phyloP scores from a whole-genome alignment of 1,140 invertebrate species.

The Polyergus mexicanus region DNA sequence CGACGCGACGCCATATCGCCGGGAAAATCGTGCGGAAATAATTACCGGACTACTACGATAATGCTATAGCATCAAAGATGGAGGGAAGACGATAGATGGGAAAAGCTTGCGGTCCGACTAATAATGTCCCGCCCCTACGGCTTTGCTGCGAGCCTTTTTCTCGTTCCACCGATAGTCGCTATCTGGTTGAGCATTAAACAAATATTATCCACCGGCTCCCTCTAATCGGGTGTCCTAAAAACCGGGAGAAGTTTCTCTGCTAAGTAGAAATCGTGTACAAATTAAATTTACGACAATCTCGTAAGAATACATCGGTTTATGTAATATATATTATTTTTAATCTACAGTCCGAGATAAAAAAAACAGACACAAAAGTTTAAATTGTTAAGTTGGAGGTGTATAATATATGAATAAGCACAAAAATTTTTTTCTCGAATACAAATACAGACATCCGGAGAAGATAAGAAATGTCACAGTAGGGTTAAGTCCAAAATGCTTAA shows the following conservation, averaged over 20 bases:
- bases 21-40: conserved; percentile 79
- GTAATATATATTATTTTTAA: conserved; percentile 24
- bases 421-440: background rate
- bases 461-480: background rate
- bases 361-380: background rate
- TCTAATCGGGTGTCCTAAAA: conserved; percentile 67
- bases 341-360: background rate
- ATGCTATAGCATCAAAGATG: conserved; percentile 58
- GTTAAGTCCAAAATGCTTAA: background rate
- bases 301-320: background rate
- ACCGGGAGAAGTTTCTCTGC: conserved; percentile 55
- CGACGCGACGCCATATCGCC: conserved; percentile 60
- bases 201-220: conserved; percentile 71
- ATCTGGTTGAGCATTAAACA: conserved; percentile 71
- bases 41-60: conserved; percentile 71
- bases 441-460: background rate
- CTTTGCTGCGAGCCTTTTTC: background rate
- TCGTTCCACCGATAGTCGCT: conserved; percentile 17
- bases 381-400: background rate
- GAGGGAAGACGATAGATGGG: conserved; percentile 46
- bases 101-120: conserved; percentile 51
- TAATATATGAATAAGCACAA: background rate
- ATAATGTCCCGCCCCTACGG: conserved; percentile 24
- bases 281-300: conserved; percentile 8
- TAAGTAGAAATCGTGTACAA: conserved; percentile 47